A percentile compares a stretch with the other conserved stretches of the same genome.
Evolutionary conservation across 2,888 invertebrate genomes (phyloP).

Genomic region (Orthosia gracilis): DNA sequence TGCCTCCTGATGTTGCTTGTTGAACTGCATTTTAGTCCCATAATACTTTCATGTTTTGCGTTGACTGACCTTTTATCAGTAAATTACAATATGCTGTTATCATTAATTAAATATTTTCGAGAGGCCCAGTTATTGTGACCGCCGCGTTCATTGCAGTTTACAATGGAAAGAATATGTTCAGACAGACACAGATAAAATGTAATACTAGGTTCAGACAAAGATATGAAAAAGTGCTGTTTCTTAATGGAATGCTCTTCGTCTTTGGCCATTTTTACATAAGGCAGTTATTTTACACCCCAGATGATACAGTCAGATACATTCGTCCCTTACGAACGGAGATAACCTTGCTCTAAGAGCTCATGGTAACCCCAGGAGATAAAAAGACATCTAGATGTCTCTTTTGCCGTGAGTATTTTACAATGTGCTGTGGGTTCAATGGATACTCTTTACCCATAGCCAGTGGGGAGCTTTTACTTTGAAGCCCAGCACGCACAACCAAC

Average conservation of each 20-base stretch:
- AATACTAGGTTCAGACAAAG: not conserved
- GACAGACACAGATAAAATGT: not conserved
- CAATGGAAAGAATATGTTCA: slow-evolving; percentile 13
- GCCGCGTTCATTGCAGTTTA: slow-evolving; percentile 5
- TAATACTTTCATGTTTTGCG: not conserved
- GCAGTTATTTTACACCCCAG: not conserved
- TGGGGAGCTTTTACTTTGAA: too few species aligned
- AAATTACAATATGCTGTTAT: slow-evolving; percentile 22
- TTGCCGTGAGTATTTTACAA: too few species aligned
- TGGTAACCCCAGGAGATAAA: too few species aligned
- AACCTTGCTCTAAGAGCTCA: too few species aligned
- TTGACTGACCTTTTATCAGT: slow-evolving; percentile 49
- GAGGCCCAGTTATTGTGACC: slow-evolving; percentile 15
- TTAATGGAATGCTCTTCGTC: not conserved
- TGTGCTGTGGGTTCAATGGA: too few species aligned
- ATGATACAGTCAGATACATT: too few species aligned
- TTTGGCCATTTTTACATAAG: not conserved
- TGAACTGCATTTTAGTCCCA: not conserved
- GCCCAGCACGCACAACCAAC: not conserved
- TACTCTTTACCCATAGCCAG: too few species aligned
- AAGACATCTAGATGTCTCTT: too few species aligned
- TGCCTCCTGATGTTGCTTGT: not conserved
- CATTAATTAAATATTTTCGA: slow-evolving; percentile 34
- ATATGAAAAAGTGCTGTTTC: slow-evolving; percentile 3
- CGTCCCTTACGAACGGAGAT: too few species aligned